phyloP scores from a whole-genome alignment of 1,140 invertebrate genomes.

The Caerostris extrusa region DNA sequence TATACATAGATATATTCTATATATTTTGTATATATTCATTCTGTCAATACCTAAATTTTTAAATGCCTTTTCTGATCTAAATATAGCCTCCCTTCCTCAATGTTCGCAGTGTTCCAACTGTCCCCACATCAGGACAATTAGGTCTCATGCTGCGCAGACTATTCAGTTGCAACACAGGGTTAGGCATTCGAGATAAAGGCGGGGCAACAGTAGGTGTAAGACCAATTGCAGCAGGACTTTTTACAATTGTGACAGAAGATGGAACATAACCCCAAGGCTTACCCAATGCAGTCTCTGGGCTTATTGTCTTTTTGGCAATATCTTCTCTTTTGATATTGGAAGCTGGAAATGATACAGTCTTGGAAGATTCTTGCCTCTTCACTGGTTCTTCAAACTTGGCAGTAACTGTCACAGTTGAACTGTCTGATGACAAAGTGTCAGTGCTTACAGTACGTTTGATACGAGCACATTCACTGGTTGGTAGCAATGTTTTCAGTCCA shows the following conservation, averaged over 20 bases:
- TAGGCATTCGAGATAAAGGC: conserved; percentile 77
- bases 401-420: conserved; percentile 35
- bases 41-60: background rate
- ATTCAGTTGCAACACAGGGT: conserved; percentile 78
- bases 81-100: conserved; percentile 77
- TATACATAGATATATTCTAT: background rate
- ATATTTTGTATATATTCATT: background rate
- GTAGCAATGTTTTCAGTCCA: conserved; percentile 60
- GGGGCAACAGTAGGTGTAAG: conserved; percentile 74
- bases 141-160: conserved; percentile 59
- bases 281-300: conserved; percentile 39
- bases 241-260: conserved; percentile 56
- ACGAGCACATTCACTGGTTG: conserved; percentile 6
- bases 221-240: conserved; percentile 71
- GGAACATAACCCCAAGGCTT: conserved; percentile 77
- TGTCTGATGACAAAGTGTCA: background rate
- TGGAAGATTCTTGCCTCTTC: background rate
- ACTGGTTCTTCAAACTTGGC: background rate
- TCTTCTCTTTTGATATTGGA: background rate
- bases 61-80: conserved; percentile 40
- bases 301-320: background rate
- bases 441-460: conserved; percentile 22
- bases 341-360: background rate
- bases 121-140: conserved; percentile 66
- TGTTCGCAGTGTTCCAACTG: conserved; percentile 74